These are phyloP conservation scores for Aricia agestis DNA, from an alignment of 1,140 invertebrate species.

Conservation along the genomic window DNA sequence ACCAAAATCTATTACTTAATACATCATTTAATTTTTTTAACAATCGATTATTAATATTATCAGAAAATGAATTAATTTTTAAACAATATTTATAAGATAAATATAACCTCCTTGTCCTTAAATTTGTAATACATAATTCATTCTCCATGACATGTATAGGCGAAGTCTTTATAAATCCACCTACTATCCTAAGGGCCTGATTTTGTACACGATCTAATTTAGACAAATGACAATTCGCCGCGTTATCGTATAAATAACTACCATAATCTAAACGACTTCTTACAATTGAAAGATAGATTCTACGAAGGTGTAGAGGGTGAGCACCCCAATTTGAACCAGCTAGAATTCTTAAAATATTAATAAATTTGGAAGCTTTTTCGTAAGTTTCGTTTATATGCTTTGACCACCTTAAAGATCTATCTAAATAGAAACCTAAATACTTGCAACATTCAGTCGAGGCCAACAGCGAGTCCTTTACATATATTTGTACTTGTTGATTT, in stretches of 20 bases:
- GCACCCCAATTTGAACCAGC: slow-evolving; percentile 22
- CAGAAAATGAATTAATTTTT: too few relatives aligned
- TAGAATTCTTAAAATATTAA: slow-evolving; percentile 26
- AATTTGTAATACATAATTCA: slow-evolving; percentile 7
- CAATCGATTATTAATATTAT: too few relatives aligned
- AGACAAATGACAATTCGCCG: slow-evolving; percentile 14
- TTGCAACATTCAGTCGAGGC: slow-evolving; percentile 8
- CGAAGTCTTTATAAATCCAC: too few relatives aligned
- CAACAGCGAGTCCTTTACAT: slow-evolving; percentile 5
- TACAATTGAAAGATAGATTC: slow-evolving; percentile 25
- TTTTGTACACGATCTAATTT: neutral
- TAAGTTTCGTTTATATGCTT: slow-evolving; percentile 26
- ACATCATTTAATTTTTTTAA: too few relatives aligned
- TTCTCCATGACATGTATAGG: too few relatives aligned
- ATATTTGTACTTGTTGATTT: neutral
- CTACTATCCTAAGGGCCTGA: too few relatives aligned
- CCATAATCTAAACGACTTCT: slow-evolving; percentile 25
- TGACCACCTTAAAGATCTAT: slow-evolving; percentile 21
- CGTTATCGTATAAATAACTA: slow-evolving; percentile 20
- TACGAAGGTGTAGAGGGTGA: slow-evolving; percentile 26
- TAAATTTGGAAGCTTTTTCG: slow-evolving; percentile 22
- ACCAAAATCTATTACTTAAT: too few relatives aligned
- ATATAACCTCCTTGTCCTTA: slow-evolving; percentile 5
- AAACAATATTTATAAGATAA: neutral
- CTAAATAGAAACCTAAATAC: slow-evolving; percentile 27